Conservation (phyloP, 2,888 invertebrate genomes). For the Nemapogon koenigi region DNA sequence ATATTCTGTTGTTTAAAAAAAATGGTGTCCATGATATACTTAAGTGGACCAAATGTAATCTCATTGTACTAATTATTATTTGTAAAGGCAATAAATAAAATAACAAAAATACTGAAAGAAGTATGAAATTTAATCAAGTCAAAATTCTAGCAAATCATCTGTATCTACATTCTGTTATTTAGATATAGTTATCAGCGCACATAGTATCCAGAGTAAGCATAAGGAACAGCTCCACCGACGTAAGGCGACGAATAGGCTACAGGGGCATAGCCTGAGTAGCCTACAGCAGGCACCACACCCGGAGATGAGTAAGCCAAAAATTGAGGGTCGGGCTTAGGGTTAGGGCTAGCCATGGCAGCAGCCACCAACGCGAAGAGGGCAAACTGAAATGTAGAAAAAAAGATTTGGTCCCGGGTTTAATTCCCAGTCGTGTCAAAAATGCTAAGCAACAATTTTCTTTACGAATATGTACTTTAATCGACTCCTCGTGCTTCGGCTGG, state of each 20-base stretch:
- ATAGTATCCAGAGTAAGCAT: conserved; percentile 30
- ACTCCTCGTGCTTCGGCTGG: too few relatives aligned
- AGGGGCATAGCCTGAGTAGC: conserved; percentile 22
- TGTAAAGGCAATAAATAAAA: too few relatives aligned
- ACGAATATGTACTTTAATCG: too few relatives aligned
- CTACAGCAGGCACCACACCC: conserved; percentile 24
- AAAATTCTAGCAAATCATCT: background rate
- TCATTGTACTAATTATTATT: too few relatives aligned
- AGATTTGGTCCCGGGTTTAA: too few relatives aligned
- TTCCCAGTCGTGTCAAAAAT: too few relatives aligned
- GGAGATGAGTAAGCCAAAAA: conserved; percentile 31
- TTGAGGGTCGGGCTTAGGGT: conserved; percentile 49
- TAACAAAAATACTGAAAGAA: too few relatives aligned
- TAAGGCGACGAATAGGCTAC: conserved; percentile 25
- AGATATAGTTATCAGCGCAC: conserved; percentile 17
- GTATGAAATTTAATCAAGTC: background rate
- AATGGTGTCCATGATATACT: too few relatives aligned
- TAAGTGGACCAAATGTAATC: too few relatives aligned
- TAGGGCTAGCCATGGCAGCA: conserved; percentile 49
- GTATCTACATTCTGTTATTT: too few relatives aligned
- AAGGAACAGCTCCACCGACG: conserved; percentile 24
- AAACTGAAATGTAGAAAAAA: conserved; percentile 43
- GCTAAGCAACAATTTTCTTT: too few relatives aligned
- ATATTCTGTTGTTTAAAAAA: too few relatives aligned
- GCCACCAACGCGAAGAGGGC: conserved; percentile 62